Base-by-base conservation (phyloP, 1,140 invertebrate genomes). In the Cydia amplana region DNA sequence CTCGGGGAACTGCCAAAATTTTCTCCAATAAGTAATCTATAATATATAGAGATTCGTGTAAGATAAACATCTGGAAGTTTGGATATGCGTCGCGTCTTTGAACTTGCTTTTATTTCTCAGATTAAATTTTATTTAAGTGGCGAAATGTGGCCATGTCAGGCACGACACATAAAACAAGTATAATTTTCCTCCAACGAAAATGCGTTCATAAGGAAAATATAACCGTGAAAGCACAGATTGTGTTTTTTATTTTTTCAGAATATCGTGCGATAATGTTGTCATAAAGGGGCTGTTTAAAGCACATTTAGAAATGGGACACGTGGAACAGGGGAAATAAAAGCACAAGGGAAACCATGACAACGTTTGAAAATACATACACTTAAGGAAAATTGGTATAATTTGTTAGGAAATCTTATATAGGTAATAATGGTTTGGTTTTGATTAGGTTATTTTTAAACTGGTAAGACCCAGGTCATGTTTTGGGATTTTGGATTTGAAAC, bases 271-370 rank as follows among this genome's bases (percentile, higher is more conserved):
- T 55, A 55, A 55, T 18, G 43, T 46, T 46, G 43, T 46, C 43
- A 46, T 46, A 46, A 46, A 46, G 43, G 51, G 51, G 51, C 51
- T 55, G 4, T 55, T 55, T 55, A 55, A 55, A 55, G 51, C 51
- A 6, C 51, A 55, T 55, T 55, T 55, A 18, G 20, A 55, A 55
- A n/a, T 55, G 51, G n/a, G 18, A 55, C 51, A 55, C 51, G 51
- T 55, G 51, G 6, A 55, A 7, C 51, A 3, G 43, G 43, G 43
- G 14, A 12, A 46, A 46, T 16, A 46, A 46, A 46, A 46, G 43
- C 43, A 46, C 14, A 16, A 46, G 3, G 43, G 43, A 16, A 46
- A 46, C 43, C 43, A 46, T 46, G 43, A 46, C 51, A 55, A 55
- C 51, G 16, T 55, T 51, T 55, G n/a, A 18, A 55, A 55, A 18